A percentile compares a stretch with the other conserved stretches of the same genome.
Conservation (phyloP, 2,113 vertebrate species). For the Perca flavescens region DNA sequence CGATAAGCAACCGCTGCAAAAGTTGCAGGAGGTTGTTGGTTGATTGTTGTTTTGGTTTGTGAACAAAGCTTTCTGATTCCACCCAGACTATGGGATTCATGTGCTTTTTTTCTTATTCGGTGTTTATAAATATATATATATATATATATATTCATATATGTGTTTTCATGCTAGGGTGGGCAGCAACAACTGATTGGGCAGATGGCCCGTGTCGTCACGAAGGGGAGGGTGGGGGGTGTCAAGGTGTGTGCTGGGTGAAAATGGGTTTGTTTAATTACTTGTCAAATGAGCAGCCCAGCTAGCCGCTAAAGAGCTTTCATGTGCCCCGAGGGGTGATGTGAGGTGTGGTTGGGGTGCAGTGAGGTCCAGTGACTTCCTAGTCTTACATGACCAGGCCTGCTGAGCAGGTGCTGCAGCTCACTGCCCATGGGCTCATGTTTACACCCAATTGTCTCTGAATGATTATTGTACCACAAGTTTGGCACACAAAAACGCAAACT, state of each 20-base stretch:
- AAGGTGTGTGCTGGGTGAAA: constrained; percentile 89
- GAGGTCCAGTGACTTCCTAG: constrained; percentile 25
- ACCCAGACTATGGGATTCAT: background rate
- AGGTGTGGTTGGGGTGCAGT: constrained; percentile 10
- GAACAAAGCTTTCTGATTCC: background rate
- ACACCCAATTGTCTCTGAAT: background rate
- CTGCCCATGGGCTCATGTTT: background rate
- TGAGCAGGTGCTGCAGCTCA: constrained; percentile 19
- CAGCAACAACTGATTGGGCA: constrained; percentile 90
- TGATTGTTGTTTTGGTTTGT: background rate
- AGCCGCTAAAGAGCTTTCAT: constrained; percentile 84
- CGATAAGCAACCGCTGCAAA: background rate
- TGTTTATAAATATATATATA: background rate
- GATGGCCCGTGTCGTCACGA: constrained; percentile 90
- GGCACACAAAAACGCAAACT: background rate
- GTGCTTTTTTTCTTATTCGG: background rate
- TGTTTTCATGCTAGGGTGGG: constrained; percentile 70
- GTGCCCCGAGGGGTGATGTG: constrained; percentile 27
- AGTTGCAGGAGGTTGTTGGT: background rate
- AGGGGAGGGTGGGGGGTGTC: background rate
- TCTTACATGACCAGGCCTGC: constrained; percentile 31
- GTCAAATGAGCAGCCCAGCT: constrained; percentile 87
- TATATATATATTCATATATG: background rate
- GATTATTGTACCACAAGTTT: background rate
- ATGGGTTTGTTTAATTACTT: constrained; percentile 94